Conservation (phyloP, 1,140 invertebrate species). For the Zaprionus davidi region DNA sequence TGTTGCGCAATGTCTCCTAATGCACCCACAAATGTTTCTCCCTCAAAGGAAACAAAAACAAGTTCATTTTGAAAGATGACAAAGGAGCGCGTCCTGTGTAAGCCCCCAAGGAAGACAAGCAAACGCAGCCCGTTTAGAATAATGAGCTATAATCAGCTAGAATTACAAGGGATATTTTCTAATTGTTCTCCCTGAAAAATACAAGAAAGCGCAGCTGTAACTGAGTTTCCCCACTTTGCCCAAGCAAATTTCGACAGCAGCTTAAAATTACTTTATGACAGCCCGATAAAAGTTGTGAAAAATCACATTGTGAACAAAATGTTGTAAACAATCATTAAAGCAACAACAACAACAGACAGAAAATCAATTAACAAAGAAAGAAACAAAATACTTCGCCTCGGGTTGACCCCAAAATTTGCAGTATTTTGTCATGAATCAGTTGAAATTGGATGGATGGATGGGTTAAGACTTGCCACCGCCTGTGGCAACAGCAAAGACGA, state of each 20-base stretch:
- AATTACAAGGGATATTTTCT: constrained; percentile 2
- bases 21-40: neutral
- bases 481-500: neutral
- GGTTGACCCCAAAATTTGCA: neutral
- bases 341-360: neutral
- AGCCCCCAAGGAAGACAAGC: neutral
- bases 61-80: constrained; percentile 4
- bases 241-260: neutral
- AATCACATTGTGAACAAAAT: neutral
- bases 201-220: constrained; percentile 1
- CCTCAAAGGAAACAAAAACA: neutral
- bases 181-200: neutral
- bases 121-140: neutral
- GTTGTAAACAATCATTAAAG: neutral
- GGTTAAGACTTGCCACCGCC: constrained; percentile 8
- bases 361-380: constrained; percentile 8
- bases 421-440: constrained; percentile 14
- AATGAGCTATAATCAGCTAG: constrained; percentile 9
- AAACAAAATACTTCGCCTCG: constrained; percentile 2
- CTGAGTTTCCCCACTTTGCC: neutral
- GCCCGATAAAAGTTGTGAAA: neutral
- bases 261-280: constrained; percentile 2
- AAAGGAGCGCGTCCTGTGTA: neutral
- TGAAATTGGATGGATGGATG: constrained; percentile 11
- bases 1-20: neutral